Base-by-base conservation (phyloP, 1,140 invertebrate species). In the Coelopa frigida region DNA sequence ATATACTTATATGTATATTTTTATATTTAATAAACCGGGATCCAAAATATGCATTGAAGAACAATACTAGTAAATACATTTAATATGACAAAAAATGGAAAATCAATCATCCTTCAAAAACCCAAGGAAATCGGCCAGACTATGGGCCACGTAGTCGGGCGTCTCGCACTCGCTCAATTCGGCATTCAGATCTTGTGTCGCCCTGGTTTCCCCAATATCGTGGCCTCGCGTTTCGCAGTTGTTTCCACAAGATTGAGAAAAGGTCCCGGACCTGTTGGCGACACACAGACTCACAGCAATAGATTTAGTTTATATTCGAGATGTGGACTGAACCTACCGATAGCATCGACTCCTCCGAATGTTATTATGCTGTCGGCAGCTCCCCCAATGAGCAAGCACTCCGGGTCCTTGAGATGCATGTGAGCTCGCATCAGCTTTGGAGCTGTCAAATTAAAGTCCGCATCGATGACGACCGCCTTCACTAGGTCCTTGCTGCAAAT, bases 131-230 rank as follows among this genome's bases (percentile, higher is more conserved):
- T 70, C 61, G 0, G 51, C 53, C 7, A 68, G 39, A 1, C 58
- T 65, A 22, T 68, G 59, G 5, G 61, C 68, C 22, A 72, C 66
- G 45, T 60, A 76, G 43, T 76, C 73, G 4, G 72, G 71, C 58
- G 68, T 70, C 21, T 48, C 45, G 10, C 37, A 22, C 2, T 36
- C 37, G 4, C 10, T 5, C n/a, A 24, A 3, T 7, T 36, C 4
- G 3, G 17, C 15, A n/a, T 42, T 1, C 22, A 55, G 29, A 21
- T 69, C 54, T 10, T 70, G 53, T 26, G 70, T 56, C 38, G 61
- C 61, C 77, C 74, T 0, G 79, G 78, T 47, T 81, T 81, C 0
- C 73, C 76, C 38, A 77, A 61, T 5, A 58, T 44, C 3, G 70
- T 59, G 0, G 78, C 77, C 11, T 65, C 45, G 6, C 73, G 70